Percentiles rank a stretch among this genome's conserved stretches.
Conservation (phyloP, 2,888 invertebrate species). For the Trisateles emortualis region DNA sequence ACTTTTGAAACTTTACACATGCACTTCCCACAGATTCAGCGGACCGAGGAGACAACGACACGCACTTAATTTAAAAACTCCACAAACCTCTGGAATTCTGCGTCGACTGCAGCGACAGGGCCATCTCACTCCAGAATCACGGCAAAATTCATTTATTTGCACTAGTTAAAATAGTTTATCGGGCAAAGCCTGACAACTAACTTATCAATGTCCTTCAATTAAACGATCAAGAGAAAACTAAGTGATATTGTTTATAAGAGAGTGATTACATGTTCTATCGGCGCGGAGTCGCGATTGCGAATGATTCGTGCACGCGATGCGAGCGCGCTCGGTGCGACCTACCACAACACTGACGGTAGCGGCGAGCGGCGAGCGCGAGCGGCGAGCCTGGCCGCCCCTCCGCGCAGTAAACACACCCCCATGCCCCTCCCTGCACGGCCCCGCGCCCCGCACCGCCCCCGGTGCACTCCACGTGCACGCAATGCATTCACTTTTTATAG, state of each 20-base stretch:
- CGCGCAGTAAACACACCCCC: conserved; percentile 82
- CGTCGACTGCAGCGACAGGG: conserved; percentile 87
- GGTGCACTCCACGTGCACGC: conserved; percentile 82
- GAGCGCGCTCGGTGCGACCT: conserved; percentile 85
- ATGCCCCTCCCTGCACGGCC: conserved; percentile 65
- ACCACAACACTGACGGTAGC: conserved; percentile 88
- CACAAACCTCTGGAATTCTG: conserved; percentile 86
- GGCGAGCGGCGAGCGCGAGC: conserved; percentile 52
- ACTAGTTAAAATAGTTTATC: conserved; percentile 60
- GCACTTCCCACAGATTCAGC: conserved; percentile 64
- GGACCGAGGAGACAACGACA: conserved; percentile 45
- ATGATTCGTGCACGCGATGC: conserved; percentile 66
- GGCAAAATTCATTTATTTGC: conserved; percentile 75
- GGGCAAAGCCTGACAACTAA: conserved; percentile 29
- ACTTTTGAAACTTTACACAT: conserved; percentile 82
- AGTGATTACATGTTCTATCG: conserved; percentile 70
- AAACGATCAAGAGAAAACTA: conserved; percentile 30
- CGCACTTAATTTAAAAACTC: conserved; percentile 52
- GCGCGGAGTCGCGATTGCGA: conserved; percentile 73
- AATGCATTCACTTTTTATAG: conserved; percentile 85
- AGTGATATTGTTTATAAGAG: conserved; percentile 33
- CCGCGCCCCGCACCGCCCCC: conserved; percentile 50
- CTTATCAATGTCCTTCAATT: conserved; percentile 29
- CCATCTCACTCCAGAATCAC: conserved; percentile 86
- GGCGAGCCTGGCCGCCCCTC: conserved; percentile 73